Base-by-base conservation (phyloP, 2,113 vertebrate species). In the Myxocyprinus asiaticus region DNA sequence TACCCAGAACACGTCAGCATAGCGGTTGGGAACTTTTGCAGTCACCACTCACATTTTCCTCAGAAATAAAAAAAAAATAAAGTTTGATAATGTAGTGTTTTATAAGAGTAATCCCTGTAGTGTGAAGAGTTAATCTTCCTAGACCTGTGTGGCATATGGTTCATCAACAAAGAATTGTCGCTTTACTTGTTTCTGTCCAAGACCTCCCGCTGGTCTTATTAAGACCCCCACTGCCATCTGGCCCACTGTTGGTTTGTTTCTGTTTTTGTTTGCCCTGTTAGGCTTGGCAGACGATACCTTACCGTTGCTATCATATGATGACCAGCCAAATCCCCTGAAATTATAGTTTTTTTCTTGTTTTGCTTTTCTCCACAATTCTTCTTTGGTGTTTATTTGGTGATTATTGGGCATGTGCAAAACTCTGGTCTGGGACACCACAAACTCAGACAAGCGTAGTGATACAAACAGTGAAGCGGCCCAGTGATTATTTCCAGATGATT, bases 101-200 rank as follows among this genome's bases (percentile, higher is more conserved):
- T 4, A 15, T 4, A 55, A 45, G 12, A 56, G 14, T 14, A 8
- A 0, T 12, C 9, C 10, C 17, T 55, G 22, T 70, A 9, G 12
- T 55, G 22, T 72, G 43, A 45, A 72, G 69, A 68, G 48, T 50
- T 51, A 67, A 71, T 22, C 68, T 10, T 44, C 12, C 6, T 6
- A 3, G 53, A 17, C 0, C 48, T 33, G 22, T 33, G 22, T 33
- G 22, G 22, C 22, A 72, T 72, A 72, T 72, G 70, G 70, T 61
- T 17, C 17, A 15, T 47, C 56, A 72, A 45, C 55, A 72, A 22
- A 72, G 42, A 43, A 72, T 59, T 11, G 42, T 72, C n/a, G 6
- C 42, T 45, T 72, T 17, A 11, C 70, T 59, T 72, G 59, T 58
- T 44, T 5, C 22, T 12, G 55, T 42, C 70, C 55, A 72, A 59